These are phyloP conservation scores for Oophaga pumilio DNA, from an alignment of 2,113 vertebrate species.

Conservation along the genomic window DNA sequence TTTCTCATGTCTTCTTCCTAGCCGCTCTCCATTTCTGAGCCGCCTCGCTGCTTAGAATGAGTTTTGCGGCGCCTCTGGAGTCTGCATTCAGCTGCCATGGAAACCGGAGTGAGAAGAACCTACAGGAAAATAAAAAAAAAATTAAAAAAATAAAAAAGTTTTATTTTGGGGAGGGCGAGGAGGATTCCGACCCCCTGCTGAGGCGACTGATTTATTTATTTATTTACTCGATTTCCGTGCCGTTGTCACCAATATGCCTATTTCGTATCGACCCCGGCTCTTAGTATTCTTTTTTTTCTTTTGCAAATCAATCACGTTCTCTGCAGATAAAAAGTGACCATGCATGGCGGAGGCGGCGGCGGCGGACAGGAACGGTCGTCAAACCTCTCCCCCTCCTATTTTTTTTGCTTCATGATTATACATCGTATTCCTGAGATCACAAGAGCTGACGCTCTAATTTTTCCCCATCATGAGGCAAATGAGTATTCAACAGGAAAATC, in stretches of 20 bases:
- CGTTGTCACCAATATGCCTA: background rate
- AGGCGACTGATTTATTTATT: constrained; percentile 28
- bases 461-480: background rate
- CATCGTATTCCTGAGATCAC: background rate
- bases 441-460: background rate
- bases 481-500: background rate
- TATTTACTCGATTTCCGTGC: constrained; percentile 26
- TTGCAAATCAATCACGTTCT: background rate
- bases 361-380: background rate
- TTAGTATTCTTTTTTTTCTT: background rate
- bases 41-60: constrained; percentile 28
- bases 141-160: constrained; percentile 46
- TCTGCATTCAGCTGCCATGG: constrained; percentile 54
- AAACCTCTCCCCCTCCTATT: background rate
- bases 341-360: background rate
- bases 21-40: constrained; percentile 23
- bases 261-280: background rate
- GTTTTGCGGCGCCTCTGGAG: constrained; percentile 43
- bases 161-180: constrained; percentile 41
- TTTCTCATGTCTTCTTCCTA: constrained; percentile 32
- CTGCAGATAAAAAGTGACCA: constrained; percentile 5
- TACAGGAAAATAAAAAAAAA: constrained; percentile 34
- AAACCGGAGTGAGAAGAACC: constrained; percentile 32
- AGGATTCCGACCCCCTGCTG: constrained; percentile 38
- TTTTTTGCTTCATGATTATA: no score